These are phyloP conservation scores for Drosophila peninsularis DNA, from an alignment of 2,888 invertebrate species.

Conservation along the genomic window DNA sequence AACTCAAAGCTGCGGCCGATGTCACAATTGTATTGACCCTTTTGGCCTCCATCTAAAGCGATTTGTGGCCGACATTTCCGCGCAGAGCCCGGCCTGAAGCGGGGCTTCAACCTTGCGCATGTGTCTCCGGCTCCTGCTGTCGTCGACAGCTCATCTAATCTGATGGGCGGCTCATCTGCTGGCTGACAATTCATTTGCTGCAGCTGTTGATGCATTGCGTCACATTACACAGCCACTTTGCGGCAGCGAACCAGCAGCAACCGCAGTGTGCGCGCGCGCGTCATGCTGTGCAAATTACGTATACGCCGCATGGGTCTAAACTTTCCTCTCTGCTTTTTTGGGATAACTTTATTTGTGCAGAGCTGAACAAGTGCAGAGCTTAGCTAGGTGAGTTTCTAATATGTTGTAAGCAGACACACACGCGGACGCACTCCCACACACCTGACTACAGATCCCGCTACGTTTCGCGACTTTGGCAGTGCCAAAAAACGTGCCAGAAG, in stretches of 20 bases:
- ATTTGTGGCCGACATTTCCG: constrained; percentile 66
- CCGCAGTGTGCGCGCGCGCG: constrained; percentile 11
- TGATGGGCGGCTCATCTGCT: constrained; percentile 22
- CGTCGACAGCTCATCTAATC: constrained; percentile 67
- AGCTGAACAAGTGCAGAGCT: constrained; percentile 48
- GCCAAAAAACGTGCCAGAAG: constrained; percentile 70
- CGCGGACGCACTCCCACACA: not conserved
- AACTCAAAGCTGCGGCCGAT: constrained; percentile 12
- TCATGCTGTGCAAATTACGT: constrained; percentile 53
- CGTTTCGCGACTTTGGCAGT: constrained; percentile 10
- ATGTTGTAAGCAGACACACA: constrained; percentile 10
- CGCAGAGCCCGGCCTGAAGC: not conserved
- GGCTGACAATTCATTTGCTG: constrained; percentile 39
- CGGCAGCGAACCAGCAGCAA: constrained; percentile 30
- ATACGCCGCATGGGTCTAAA: constrained; percentile 53
- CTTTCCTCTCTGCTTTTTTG: not conserved
- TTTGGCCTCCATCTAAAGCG: constrained; percentile 43
- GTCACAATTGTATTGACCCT: constrained; percentile 26
- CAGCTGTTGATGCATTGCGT: constrained; percentile 24
- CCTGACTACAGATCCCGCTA: constrained; percentile 13
- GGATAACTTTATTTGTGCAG: constrained; percentile 35
- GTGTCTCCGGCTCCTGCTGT: constrained; percentile 16
- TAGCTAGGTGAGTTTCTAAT: constrained; percentile 30
- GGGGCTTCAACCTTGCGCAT: not conserved
- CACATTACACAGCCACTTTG: constrained; percentile 28